These are phyloP conservation scores for Sylvilagus floridanus DNA, from an alignment of 2,797 vertebrate species.

Conservation along the genomic window DNA sequence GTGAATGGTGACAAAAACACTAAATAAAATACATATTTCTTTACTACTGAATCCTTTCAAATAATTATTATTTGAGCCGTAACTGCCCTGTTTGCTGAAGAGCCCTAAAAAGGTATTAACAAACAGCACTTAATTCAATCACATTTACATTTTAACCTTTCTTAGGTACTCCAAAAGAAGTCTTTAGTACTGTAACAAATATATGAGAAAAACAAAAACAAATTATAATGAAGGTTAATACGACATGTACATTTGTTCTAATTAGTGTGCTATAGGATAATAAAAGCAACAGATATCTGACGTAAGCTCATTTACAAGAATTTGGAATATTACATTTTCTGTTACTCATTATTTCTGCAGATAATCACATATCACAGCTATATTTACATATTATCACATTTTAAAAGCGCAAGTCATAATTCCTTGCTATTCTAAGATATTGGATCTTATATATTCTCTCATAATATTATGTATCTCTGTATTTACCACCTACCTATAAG, in stretches of 20 bases:
- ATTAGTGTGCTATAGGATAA: neutral
- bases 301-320: neutral
- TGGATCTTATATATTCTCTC: neutral
- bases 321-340: neutral
- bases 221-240: neutral
- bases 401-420: neutral
- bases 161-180: constrained; percentile 27
- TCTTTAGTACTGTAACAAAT: neutral
- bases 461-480: neutral
- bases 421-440: constrained; percentile 29
- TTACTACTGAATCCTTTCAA: constrained; percentile 50
- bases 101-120: constrained; percentile 66
- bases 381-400: neutral
- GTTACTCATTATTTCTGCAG: neutral
- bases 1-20: constrained; percentile 51
- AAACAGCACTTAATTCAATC: constrained; percentile 66
- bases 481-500: constrained; percentile 92
- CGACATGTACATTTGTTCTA: too few species aligned
- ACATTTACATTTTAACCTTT: constrained; percentile 69
- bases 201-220: neutral
- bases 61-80: constrained; percentile 62
- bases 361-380: neutral
- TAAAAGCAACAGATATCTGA: neutral
- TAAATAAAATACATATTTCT: constrained; percentile 47
- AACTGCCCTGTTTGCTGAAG: constrained; percentile 72